Evolutionary conservation across 2,113 vertebrate species (phyloP).

Genomic region (Dromiciops gliroides): DNA sequence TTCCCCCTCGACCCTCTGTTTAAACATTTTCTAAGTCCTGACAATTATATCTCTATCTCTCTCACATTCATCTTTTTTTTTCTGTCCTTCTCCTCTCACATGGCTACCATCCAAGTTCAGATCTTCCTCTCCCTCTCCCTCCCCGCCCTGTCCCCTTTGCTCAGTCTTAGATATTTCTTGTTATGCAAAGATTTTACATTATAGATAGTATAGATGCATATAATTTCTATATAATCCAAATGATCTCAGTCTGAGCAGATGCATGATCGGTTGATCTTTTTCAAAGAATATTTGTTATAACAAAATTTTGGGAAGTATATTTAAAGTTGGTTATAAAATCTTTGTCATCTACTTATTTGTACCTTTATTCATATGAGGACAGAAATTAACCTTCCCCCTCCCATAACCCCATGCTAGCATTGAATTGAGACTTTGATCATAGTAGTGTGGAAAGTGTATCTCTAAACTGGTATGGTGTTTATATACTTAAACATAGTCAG

Average conservation of each 20-base stretch:
- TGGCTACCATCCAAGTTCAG: background rate
- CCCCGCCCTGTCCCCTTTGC: too few relatives aligned
- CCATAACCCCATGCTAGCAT: background rate
- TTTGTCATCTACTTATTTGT: background rate
- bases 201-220: background rate
- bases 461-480: slow-evolving; percentile 4
- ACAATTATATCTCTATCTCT: background rate
- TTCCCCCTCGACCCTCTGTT: background rate
- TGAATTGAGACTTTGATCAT: background rate
- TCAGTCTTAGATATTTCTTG: too few relatives aligned
- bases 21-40: background rate
- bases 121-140: too few relatives aligned
- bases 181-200: too few relatives aligned
- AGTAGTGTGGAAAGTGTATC: background rate
- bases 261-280: slow-evolving; percentile 28
- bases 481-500: background rate
- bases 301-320: background rate
- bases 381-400: background rate
- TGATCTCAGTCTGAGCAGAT: slow-evolving; percentile 19
- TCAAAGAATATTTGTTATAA: slow-evolving; percentile 25
- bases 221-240: slow-evolving; percentile 8
- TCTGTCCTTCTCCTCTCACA: background rate
- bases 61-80: background rate
- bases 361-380: background rate
- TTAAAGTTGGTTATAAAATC: background rate